Evolutionary conservation across 2,888 invertebrate species (phyloP), one percentile per base, ranked within the genome.

Genomic region (Patella ulyssiponensis): DNA sequence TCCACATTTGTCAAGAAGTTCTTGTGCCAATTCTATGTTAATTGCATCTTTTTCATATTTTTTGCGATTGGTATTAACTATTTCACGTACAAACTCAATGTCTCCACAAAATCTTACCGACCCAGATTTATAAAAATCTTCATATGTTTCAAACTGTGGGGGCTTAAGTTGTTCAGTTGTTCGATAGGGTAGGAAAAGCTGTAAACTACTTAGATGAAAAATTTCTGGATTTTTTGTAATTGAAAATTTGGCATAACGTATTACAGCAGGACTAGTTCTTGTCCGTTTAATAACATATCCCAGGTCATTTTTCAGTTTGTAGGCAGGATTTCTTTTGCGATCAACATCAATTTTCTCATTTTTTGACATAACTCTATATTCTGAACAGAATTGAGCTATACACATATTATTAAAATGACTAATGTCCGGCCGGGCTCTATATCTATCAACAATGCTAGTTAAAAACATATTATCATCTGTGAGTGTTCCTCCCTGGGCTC

Each of bases 1-100:
- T 79, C 78, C 76, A 84, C 84, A 12, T 81, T 80, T 27, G 83
- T 83, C 74, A 17, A 71, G 53, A 23, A 75, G 11, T 9, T 75
- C 53, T 52, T 71, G 20, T 3, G 70, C 75, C 9, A 9, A 44
- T 9, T 64, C 33, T 3, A 64, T n/a, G 83, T 83, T 7, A 82
- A 81, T 0, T 83, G 79, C 69, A 27, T 74, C 33, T 27, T 23
- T 58, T 51, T 74, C 58, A 69, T 56, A 74, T 17, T 15, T 27
- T 69, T 33, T 15, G 3, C 64, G 23, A 20, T 73, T 73, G 7
- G 14, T 33, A 17, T 72, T 15, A 14, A 72, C 72, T n/a, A 72
- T 72, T 17, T n/a, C 52, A 4, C 17, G 2, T 2, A 56, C 56
- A 4, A 17, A 14, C n/a, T n/a, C 17, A 17, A 56, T 3, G 17